Evolutionary conservation across 2,113 vertebrate genomes (phyloP), one percentile per base, ranked within the genome.

Genomic region (Candoia aspera): DNA sequence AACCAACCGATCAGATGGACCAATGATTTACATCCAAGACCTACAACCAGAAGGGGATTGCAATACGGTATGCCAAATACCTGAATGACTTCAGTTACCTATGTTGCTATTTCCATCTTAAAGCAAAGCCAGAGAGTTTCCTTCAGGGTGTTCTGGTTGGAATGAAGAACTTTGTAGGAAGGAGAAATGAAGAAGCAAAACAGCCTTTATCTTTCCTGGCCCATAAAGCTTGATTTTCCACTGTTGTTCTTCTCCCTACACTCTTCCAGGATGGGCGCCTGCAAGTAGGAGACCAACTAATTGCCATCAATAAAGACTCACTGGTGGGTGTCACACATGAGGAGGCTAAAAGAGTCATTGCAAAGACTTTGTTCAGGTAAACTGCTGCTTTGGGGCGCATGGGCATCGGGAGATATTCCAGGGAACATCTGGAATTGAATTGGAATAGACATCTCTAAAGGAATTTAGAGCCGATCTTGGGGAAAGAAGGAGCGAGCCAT

Each of bases 271-370:
- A 99, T 53, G 98, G 98, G 91, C 97, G 98, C 1, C 97, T 99
- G 58, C 97, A 98, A 92, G 98, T 98, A 0, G 98, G 98, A 86
- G 98, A 99, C 95, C 98, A 99, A 89, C 97, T 99, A 26, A 98
- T 99, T 0, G 98, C 98, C 59, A 97, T 99, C 92, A 99, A 99
- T 91, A 99, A 98, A 96, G 98, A 99, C 95, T 98, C 98, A 1
- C 93, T 99, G 93, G 98, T 99, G 92, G 98, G 98, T 26, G 96
- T 98, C 91, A 99, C 98, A 0, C 95, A 98, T 0, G 98, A 99
- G 92, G 98, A 99, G 96, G 98, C 98, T 94, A 98, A 98, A 95
- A 97, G 97, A 95, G 96, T 98, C 91, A 94, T 99, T 92, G 97
- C 97, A 96, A 98, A 98, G 97, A 97, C 97, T 93, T 98, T 98